A percentile compares a stretch with the other conserved stretches of the same genome.
These are phyloP conservation scores for Prolemur simus DNA, from an alignment of 2,113 vertebrate genomes.

Conservation along the genomic window DNA sequence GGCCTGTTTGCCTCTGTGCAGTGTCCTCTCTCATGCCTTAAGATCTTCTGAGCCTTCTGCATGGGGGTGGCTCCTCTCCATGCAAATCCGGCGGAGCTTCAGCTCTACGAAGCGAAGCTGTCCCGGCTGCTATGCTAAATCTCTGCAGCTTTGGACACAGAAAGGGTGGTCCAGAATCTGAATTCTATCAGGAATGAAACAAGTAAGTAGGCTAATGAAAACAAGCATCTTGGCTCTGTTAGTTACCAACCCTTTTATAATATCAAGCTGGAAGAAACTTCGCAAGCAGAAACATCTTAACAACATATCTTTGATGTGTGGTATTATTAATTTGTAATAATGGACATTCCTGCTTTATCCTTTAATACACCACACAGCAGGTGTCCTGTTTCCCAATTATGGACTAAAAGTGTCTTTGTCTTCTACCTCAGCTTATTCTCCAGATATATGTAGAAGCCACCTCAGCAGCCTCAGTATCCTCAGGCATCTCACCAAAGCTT, in stretches of 20 bases:
- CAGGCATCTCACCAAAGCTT: rapidly evolving
- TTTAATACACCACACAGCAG: background rate
- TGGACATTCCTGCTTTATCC: background rate
- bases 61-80: background rate
- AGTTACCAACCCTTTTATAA: rapidly evolving
- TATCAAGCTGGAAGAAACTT: background rate
- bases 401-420: background rate
- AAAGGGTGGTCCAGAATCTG: background rate
- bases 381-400: background rate
- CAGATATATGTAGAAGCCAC: rapidly evolving
- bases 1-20: too few relatives aligned
- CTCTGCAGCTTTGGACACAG: too few relatives aligned
- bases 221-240: background rate
- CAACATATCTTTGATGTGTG: background rate
- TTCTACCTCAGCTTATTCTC: background rate
- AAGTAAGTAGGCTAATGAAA: background rate
- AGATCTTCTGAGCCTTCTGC: background rate
- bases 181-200: background rate
- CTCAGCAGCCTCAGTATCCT: too few relatives aligned
- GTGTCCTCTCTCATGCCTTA: too few relatives aligned
- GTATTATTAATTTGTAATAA: background rate
- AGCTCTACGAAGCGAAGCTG: background rate
- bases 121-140: background rate
- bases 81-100: rapidly evolving
- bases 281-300: background rate